Percentiles rank a stretch among this genome's conserved stretches.
Evolutionary conservation across 2,888 invertebrate genomes (phyloP).

Genomic region (Pristionchus fissidentatus): DNA sequence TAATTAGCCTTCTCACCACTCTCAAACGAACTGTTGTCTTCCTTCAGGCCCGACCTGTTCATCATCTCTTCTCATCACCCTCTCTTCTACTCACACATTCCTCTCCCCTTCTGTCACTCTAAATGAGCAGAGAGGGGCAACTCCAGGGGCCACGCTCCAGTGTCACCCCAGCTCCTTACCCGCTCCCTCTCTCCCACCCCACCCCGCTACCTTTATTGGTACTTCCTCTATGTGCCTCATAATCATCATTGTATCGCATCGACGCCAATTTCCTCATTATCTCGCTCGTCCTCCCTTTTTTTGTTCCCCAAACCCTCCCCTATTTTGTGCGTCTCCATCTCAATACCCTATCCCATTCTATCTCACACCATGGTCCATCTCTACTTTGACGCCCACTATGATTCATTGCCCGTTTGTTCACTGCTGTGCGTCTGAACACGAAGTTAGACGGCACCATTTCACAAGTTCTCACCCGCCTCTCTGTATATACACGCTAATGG

Average conservation of each 20-base stretch:
- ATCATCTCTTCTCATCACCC: not conserved
- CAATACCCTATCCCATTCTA: too few relatives aligned
- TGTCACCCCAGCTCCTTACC: too few relatives aligned
- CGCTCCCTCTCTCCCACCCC: not conserved
- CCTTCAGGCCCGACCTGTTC: not conserved
- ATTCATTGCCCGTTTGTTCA: not conserved
- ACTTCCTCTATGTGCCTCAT: not conserved
- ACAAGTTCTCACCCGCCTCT: conserved; percentile 20
- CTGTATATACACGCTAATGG: conserved; percentile 20
- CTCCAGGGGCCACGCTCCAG: not conserved
- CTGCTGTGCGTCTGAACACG: not conserved
- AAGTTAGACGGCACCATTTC: too few relatives aligned
- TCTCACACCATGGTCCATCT: not conserved
- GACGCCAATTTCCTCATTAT: not conserved
- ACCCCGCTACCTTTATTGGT: conserved; percentile 26
- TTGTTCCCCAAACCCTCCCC: too few relatives aligned
- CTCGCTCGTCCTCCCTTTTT: too few relatives aligned
- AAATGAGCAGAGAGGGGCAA: not conserved
- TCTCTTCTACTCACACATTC: not conserved
- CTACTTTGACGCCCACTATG: conserved; percentile 29
- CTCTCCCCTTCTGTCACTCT: not conserved
- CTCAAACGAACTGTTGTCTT: not conserved
- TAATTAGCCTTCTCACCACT: not conserved
- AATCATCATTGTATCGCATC: not conserved
- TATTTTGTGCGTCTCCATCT: not conserved